Evolutionary conservation across 2,797 vertebrate species (phyloP), one percentile per base, ranked within the genome.

Genomic region (Pyrocephalus nanus): DNA sequence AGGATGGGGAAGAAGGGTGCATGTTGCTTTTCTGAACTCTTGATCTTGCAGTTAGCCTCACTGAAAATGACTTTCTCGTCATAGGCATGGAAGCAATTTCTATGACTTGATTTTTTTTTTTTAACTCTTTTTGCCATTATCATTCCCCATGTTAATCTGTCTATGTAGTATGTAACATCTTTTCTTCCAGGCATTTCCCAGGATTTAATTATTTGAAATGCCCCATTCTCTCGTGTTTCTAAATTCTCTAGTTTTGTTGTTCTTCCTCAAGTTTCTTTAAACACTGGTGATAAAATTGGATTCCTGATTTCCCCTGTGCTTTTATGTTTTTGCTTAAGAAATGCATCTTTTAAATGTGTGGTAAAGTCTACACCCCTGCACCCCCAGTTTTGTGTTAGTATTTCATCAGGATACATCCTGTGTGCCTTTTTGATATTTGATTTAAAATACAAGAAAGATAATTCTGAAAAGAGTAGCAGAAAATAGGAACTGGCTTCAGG

Each of bases 301-400:
- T 77, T 82, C 51, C 48, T 16, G 2, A 4, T 47, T 91, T 85
- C 4, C 15, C 30, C 8, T 8, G 5, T 70, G 67, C 9, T 29
- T 61, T 79, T 13, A 18, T 38, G 1, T 13, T 91, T 72, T 87
- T 75, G 10, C 32, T 40, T 70, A 45, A 73, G 53, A 83, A 87
- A 38, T 42, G 3, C 6, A 45, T 14, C 29, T 85, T 82, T 48
- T 76, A 57, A 13, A 7, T 64, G 16, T 20, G 12, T n/a, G 8
- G 6, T 55, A 32, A 30, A 30, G 47, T 27, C 11, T 69, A 1
- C 1, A 2, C 3, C 12, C 4, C 6, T 12, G 4, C 3, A 14
- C 8, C 9, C 11, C 8, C 16, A 48, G 0, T 57, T 26, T 15
- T 53, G 1, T 64, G 5, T 36, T 82, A 62, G 25, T 70, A 45